Percentiles rank a stretch among this genome's conserved stretches.
Evolutionary conservation across 2,797 vertebrate genomes (phyloP).

Genomic region (Pristis pectinata): DNA sequence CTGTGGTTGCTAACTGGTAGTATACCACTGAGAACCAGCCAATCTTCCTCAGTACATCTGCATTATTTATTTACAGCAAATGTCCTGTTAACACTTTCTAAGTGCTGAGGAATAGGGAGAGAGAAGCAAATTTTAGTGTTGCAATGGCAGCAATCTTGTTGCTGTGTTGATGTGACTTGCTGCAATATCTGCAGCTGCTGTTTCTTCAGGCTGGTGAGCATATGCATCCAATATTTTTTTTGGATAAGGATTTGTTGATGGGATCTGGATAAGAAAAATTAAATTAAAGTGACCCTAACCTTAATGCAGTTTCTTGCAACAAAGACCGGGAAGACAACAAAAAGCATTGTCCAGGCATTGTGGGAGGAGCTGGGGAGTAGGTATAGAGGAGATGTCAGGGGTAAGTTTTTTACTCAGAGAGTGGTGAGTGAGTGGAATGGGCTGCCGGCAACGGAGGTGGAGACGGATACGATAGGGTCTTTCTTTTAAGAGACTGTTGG

Average conservation of each 20-base stretch:
- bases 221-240: not conserved
- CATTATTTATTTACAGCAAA: not conserved
- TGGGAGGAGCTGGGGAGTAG: no score
- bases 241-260: not conserved
- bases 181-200: not conserved
- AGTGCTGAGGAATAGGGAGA: not conserved
- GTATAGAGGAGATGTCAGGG: no score
- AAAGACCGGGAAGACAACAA: not conserved
- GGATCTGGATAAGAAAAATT: not conserved
- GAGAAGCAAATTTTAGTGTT: not conserved
- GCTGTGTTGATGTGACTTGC: not conserved
- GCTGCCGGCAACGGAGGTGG: no score
- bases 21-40: not conserved
- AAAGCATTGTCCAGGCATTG: no score
- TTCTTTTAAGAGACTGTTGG: no score
- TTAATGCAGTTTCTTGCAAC: not conserved
- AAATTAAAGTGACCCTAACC: not conserved
- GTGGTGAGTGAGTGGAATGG: no score
- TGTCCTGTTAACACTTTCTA: not conserved
- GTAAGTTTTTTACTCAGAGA: no score
- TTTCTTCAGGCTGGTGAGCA: not conserved
- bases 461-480: no score
- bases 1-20: not conserved
- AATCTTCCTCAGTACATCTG: not conserved
- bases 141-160: not conserved